Percentiles rank a stretch among this genome's conserved stretches.
Conservation (phyloP, 2,888 invertebrate genomes). For the Pristionchus exspectatus region DNA sequence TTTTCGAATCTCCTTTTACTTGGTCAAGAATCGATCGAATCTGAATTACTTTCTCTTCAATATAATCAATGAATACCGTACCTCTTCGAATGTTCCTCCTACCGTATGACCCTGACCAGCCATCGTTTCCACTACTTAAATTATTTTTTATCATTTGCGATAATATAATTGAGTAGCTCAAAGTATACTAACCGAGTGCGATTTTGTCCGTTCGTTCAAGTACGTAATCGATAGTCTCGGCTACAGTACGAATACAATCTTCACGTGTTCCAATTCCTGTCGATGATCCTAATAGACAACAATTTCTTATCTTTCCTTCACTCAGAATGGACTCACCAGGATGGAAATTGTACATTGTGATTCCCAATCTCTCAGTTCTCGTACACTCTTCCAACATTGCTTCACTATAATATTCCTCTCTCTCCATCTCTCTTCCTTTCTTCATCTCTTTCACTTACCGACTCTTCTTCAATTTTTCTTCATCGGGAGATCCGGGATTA, state of each 20-base stretch:
- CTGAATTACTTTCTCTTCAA: background rate
- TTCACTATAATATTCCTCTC: constrained; percentile 77
- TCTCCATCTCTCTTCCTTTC: background rate
- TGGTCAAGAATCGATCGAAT: constrained; percentile 45
- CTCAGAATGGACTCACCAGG: constrained; percentile 78
- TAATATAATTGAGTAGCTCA: background rate
- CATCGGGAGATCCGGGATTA: constrained; percentile 81
- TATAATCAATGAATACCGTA: constrained; percentile 60
- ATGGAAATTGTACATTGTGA: constrained; percentile 81
- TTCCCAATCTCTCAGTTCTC: constrained; percentile 80
- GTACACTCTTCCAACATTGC: constrained; percentile 80
- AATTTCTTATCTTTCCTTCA: background rate
- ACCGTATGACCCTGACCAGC: constrained; percentile 80
- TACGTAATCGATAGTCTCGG: constrained; percentile 79
- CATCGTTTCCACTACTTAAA: constrained; percentile 80
- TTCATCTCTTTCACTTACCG: constrained; percentile 28
- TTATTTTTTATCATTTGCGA: background rate
- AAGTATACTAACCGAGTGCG: constrained; percentile 60
- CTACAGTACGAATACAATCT: constrained; percentile 79
- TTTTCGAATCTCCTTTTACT: constrained; percentile 78
- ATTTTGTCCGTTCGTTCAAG: constrained; percentile 70
- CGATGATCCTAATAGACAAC: constrained; percentile 77
- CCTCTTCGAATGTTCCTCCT: constrained; percentile 80
- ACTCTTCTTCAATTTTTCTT: constrained; percentile 77
- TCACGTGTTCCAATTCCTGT: constrained; percentile 77